Evolutionary conservation across 1,140 invertebrate genomes (phyloP), one percentile per base, ranked within the genome.

Genomic region (Drosophila orena): DNA sequence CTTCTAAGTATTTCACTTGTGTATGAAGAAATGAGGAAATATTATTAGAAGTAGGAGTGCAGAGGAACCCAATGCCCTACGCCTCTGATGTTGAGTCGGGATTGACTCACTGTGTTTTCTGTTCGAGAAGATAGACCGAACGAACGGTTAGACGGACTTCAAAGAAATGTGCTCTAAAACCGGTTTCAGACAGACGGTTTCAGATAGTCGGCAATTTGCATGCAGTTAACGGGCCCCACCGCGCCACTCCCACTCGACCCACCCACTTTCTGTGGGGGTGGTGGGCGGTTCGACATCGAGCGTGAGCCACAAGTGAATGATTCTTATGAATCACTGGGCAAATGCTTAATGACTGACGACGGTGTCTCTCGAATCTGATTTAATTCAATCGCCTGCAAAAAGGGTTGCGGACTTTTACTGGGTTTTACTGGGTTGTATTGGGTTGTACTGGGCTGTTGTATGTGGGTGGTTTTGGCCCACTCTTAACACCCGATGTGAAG

Each of bases 251-350:
- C 56, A 54, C 43, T 44, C 61, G 60, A 62, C 64, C 62, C 53
- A 59, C 61, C 58, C 27, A 64, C 53, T 47, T 86, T 74, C 55
- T 20, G 11, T 15, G 50, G 72, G 30, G 38, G 11, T 11, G 50
- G 60, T 22, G 38, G 69, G 24, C 49, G 50, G 17, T 35, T 2
- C 30, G 12, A 49, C 27, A 62, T 10, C 43, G 60, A 88, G 77
- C 79, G 75, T 86, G 84, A 49, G 76, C 76, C 62, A 83, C 77
- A 83, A 88, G 55, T 79, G 75, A 88, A 88, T 73, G 75, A 52
- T 83, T 53, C 58, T 83, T 79, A 81, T 88, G 84, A 88, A 68
- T 88, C 83, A 88, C 57, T 62, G 66, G 70, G 37, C 56, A 81
- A 88, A 79, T 79, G 65, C 58, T 76, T 83, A 81, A 88, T 79